These are phyloP conservation scores for Pseudomyrmex pallidus DNA, from an alignment of 1,140 invertebrate genomes.

Conservation along the genomic window DNA sequence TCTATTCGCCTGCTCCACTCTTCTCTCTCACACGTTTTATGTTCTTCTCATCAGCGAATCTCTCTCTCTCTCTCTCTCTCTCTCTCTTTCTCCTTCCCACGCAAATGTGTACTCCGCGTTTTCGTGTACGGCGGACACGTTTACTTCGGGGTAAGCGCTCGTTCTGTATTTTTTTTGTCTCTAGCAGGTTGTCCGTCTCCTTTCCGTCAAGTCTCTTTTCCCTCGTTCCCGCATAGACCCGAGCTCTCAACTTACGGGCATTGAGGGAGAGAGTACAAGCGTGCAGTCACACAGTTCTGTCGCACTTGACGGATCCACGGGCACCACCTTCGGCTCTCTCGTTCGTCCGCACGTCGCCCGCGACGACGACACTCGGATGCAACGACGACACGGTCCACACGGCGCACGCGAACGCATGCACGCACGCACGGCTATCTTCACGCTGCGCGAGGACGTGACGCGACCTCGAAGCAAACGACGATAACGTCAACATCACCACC, in stretches of 20 bases:
- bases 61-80: slow-evolving; percentile 12
- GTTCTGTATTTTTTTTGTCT: slow-evolving; percentile 39
- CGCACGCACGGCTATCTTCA: slow-evolving; percentile 71
- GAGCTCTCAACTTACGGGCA: slow-evolving; percentile 33
- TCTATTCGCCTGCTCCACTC: neutral
- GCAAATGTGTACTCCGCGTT: slow-evolving; percentile 17
- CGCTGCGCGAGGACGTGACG: slow-evolving; percentile 77
- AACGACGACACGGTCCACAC: slow-evolving; percentile 50
- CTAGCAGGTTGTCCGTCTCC: slow-evolving; percentile 36
- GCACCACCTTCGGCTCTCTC: slow-evolving; percentile 60
- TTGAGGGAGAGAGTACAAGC: slow-evolving; percentile 24
- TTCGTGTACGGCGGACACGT: slow-evolving; percentile 23
- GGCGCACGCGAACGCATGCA: slow-evolving; percentile 58
- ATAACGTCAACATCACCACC: slow-evolving; percentile 83
- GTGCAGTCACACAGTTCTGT: slow-evolving; percentile 49
- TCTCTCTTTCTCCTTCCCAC: slow-evolving; percentile 22
- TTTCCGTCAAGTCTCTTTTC: slow-evolving; percentile 49
- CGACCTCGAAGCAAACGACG: slow-evolving; percentile 76
- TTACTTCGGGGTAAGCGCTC: slow-evolving; percentile 34
- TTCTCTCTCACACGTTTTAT: neutral
- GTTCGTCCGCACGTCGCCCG: slow-evolving; percentile 60
- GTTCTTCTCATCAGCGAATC: neutral
- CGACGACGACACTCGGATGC: slow-evolving; percentile 37
- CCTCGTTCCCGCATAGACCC: slow-evolving; percentile 21
- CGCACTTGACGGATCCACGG: slow-evolving; percentile 65